Percentiles rank a stretch among this genome's conserved stretches.
Conservation (phyloP, 2,797 vertebrate species). For the Coregonus suidteri region DNA sequence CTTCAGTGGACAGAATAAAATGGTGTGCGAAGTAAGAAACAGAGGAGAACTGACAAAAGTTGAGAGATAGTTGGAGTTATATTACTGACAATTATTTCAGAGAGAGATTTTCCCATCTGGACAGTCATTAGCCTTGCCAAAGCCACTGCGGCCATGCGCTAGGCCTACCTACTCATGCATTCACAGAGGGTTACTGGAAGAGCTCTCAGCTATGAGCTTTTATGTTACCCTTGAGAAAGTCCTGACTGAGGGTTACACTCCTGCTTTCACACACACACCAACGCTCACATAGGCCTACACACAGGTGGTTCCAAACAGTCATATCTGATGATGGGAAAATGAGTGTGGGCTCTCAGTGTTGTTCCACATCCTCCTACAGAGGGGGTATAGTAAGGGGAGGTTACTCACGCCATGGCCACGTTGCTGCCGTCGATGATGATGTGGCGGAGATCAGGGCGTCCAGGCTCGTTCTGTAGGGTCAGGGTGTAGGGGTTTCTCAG, state of each 20-base stretch:
- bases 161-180: conserved; percentile 2
- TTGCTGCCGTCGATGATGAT: conserved; percentile 98
- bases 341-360: neutral
- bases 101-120: too few species aligned
- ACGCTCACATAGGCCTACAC: conserved; percentile 24
- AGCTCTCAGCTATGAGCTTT: conserved; percentile 22
- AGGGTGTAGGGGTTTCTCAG: conserved; percentile 87
- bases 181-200: conserved; percentile 51
- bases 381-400: neutral
- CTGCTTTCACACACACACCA: conserved; percentile 13
- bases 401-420: conserved; percentile 94
- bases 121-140: neutral
- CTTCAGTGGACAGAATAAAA: neutral
- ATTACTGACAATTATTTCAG: neutral
- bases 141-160: neutral
- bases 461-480: conserved; percentile 88
- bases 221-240: neutral
- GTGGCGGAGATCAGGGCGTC: conserved; percentile 82
- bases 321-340: conserved; percentile 34
- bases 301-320: conserved; percentile 35
- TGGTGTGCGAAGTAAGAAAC: neutral
- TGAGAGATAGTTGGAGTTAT: conserved; percentile 10
- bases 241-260: conserved; percentile 26
- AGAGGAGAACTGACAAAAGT: conserved; percentile 49
- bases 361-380: conserved; percentile 31